Evolutionary conservation across 2,113 vertebrate genomes (phyloP), one percentile per base, ranked within the genome.

Genomic region (Microcebus lehilahytsara): DNA sequence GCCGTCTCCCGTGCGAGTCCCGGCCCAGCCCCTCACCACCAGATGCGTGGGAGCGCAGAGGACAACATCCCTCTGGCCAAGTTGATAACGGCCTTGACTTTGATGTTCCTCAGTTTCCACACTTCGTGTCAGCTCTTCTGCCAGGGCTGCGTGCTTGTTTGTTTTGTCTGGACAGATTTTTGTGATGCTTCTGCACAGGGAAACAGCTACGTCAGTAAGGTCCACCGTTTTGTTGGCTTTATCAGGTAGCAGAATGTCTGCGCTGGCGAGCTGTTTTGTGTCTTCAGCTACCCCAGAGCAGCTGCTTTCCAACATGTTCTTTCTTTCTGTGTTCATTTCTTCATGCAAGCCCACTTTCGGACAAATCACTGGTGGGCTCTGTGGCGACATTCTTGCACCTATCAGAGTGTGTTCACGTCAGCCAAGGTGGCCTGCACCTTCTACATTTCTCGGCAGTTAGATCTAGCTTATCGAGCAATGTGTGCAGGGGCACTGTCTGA

Each of bases 71-170:
- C 53, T 30, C 23, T 85, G 49, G 80, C 78, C 92, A 93, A 51
- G 49, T 51, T 5, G 30, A 56, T 51, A 62, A 75, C 49, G 46
- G 49, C 23, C 53, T 40, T 27, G 13, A 71, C 89, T 89, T 93
- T 81, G 95, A 92, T 87, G 79, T 78, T 34, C 91, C 88, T 96
- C 74, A 25, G 88, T 92, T 91, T 97, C 96, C 91, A 90, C 87
- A 74, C 49, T 66, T n/a, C 34, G 11, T 25, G 0, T 85, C 49
- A 46, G 23, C 56, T 81, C 69, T 46, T 85, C 51, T 40, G 79
- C 85, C 91, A 90, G 91, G 89, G 60, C 5, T 20, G 58, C 37
- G 0, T 30, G n/a, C 75, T 97, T 95, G 58, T 94, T 92, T 96
- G 89, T 85, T 94, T 96, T 89, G 58, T 96, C 97, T 94, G 91